Conservation (phyloP, 2,113 vertebrate species). For the Puntigrus tetrazona region DNA sequence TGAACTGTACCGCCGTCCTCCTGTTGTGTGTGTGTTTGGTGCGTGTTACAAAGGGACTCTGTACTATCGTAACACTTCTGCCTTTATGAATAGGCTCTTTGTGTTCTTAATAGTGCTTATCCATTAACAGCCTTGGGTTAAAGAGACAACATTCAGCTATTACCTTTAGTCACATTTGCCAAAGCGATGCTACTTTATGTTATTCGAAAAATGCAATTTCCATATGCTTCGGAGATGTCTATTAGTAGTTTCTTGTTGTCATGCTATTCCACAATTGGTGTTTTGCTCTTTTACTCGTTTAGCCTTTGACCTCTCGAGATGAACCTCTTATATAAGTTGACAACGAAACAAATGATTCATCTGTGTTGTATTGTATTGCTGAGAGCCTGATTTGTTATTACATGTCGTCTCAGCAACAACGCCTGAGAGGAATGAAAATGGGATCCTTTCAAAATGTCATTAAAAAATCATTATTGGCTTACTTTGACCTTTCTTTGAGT, state of each 20-base stretch:
- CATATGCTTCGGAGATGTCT: not conserved
- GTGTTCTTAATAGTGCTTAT: slow-evolving; percentile 28
- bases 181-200: not conserved
- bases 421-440: slow-evolving; percentile 61
- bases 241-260: not conserved
- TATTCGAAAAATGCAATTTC: not conserved
- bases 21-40: slow-evolving; percentile 12
- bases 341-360: slow-evolving; percentile 13
- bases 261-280: not conserved
- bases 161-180: not conserved
- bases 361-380: not conserved
- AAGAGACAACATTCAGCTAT: slow-evolving; percentile 20
- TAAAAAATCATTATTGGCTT: slow-evolving; percentile 66
- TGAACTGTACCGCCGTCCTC: slow-evolving; percentile 52
- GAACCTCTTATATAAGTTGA: slow-evolving; percentile 22
- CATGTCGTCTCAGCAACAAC: slow-evolving; percentile 50
- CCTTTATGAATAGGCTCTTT: slow-evolving; percentile 27
- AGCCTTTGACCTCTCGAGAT: slow-evolving; percentile 11
- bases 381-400: slow-evolving; percentile 55
- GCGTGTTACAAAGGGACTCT: slow-evolving; percentile 2
- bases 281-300: slow-evolving; percentile 18
- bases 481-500: slow-evolving; percentile 66
- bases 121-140: slow-evolving; percentile 16
- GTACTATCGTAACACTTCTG: slow-evolving; percentile 24
- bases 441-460: slow-evolving; percentile 65